Evolutionary conservation across 1,140 invertebrate species (phyloP).

Genomic region (Pteromalus puparum): DNA sequence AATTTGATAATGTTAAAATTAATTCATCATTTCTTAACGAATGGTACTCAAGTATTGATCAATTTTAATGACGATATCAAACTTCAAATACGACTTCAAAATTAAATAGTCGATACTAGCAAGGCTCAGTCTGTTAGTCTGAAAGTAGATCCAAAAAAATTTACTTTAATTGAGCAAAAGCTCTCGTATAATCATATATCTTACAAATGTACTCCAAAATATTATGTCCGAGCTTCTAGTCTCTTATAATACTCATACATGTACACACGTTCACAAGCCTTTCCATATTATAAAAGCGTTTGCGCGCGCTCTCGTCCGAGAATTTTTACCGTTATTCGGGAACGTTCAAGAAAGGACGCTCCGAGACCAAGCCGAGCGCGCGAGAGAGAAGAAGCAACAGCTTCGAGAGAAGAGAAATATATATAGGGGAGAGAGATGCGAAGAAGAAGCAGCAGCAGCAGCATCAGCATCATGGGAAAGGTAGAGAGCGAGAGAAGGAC

Average conservation of each 20-base stretch:
- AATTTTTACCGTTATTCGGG: constrained; percentile 64
- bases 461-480: constrained; percentile 37
- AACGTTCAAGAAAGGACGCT: constrained; percentile 56
- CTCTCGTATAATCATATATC: background rate
- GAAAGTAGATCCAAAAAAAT: no score
- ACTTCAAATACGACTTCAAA: no score
- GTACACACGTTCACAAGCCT: background rate
- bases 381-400: background rate
- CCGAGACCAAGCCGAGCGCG: background rate
- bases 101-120: no score
- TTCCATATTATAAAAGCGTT: constrained; percentile 43
- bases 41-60: no score
- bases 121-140: no score
- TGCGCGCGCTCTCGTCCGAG: constrained; percentile 7
- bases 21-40: no score
- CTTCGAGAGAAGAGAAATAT: constrained; percentile 12
- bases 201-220: background rate
- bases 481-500: constrained; percentile 43
- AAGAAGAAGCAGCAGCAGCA: constrained; percentile 43
- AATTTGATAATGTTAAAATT: no score
- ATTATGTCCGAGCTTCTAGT: background rate
- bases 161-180: background rate
- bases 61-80: no score
- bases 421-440: constrained; percentile 27
- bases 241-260: background rate